These are phyloP conservation scores for Myripristis murdjan DNA, from an alignment of 2,797 vertebrate genomes.

Conservation along the genomic window DNA sequence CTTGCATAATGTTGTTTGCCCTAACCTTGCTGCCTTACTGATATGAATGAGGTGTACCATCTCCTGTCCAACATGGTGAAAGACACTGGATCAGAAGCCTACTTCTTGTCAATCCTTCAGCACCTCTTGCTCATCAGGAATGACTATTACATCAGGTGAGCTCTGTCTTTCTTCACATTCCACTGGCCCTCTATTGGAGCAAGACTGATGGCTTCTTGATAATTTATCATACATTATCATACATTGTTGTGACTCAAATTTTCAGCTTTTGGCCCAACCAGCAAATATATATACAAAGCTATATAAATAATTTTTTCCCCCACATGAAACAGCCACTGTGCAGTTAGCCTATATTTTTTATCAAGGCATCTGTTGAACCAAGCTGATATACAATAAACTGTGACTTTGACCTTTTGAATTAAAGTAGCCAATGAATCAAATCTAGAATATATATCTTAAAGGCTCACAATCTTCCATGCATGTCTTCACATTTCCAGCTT, in stretches of 20 bases:
- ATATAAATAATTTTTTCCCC: neutral
- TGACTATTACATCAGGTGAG: conserved; percentile 97
- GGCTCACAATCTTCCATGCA: neutral
- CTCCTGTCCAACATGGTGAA: conserved; percentile 97
- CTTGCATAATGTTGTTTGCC: conserved; percentile 69
- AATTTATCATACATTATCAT: too few relatives aligned
- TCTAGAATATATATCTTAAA: neutral
- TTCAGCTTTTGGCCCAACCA: too few relatives aligned
- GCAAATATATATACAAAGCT: neutral
- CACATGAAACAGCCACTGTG: conserved; percentile 12
- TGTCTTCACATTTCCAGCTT: neutral
- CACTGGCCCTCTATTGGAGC: conserved; percentile 18
- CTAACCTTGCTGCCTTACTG: conserved; percentile 88
- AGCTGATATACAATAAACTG: neutral
- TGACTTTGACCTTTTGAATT: neutral
- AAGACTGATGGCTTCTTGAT: neutral
- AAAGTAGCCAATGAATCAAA: neutral
- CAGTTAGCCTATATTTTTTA: neutral
- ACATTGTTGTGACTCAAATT: neutral
- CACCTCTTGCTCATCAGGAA: conserved; percentile 97
- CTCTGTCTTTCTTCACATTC: conserved; percentile 23
- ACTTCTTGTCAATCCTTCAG: conserved; percentile 96
- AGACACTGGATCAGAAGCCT: conserved; percentile 93
- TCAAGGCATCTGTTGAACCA: neutral
- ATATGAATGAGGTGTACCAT: conserved; percentile 96